Evolutionary conservation across 2,797 vertebrate species (phyloP).

Genomic region (Anabas testudineus): DNA sequence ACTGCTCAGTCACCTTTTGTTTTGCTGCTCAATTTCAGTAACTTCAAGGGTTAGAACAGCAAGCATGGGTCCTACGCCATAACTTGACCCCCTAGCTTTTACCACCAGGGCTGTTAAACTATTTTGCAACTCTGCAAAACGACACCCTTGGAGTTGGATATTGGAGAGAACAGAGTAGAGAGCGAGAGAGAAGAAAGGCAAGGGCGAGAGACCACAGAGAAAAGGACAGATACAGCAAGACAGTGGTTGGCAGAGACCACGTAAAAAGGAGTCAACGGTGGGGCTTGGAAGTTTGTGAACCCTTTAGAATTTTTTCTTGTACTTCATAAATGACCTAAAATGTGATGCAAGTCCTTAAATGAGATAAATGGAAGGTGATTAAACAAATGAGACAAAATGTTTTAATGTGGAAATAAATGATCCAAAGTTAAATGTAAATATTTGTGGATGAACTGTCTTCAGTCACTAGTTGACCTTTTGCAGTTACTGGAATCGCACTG

Average conservation of each 20-base stretch:
- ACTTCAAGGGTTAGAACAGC: constrained; percentile 57
- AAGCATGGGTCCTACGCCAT: constrained; percentile 66
- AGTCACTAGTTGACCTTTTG: no score
- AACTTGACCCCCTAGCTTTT: constrained; percentile 45
- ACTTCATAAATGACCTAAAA: no score
- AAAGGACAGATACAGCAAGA: constrained; percentile 58
- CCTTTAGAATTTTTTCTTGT: no score
- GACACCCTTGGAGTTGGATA: constrained; percentile 61
- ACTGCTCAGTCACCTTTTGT: constrained; percentile 36
- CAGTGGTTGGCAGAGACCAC: constrained; percentile 57
- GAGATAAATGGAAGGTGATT: no score
- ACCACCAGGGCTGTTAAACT: constrained; percentile 40
- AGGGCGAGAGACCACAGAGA: constrained; percentile 48
- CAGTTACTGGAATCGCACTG: no score
- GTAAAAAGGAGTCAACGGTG: constrained; percentile 33
- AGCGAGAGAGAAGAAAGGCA: constrained; percentile 34
- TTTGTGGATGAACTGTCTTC: no score
- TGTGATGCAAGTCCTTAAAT: no score
- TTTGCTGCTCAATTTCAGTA: constrained; percentile 31
- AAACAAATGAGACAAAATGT: no score
- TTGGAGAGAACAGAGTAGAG: constrained; percentile 36
- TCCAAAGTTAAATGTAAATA: no score
- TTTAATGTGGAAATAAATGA: no score
- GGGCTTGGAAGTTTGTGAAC: no score
- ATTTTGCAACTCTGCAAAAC: constrained; percentile 63